These are phyloP conservation scores for Halocynthia roretzi DNA, from an alignment of 23 tunicate genomes.

Conservation along the genomic window DNA sequence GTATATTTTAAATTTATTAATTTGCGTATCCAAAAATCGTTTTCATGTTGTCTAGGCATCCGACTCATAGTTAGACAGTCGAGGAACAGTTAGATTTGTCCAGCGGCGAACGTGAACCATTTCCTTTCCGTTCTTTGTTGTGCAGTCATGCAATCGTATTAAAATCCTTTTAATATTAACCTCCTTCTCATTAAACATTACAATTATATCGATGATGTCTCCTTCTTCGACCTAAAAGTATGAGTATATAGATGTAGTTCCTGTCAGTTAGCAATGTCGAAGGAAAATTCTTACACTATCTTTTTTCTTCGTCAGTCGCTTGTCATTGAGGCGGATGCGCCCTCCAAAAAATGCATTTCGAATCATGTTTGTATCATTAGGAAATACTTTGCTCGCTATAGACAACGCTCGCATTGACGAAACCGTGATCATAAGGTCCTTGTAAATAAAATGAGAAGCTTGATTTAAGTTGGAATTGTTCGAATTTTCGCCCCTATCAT, in stretches of 20 bases:
- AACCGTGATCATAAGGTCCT: not conserved
- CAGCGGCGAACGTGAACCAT: constrained; percentile 4
- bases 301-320: not conserved
- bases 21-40: no score
- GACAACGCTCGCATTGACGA: not conserved
- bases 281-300: not conserved
- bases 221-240: constrained; percentile 5
- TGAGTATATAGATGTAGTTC: not conserved
- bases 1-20: no score
- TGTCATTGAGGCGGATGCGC: not conserved
- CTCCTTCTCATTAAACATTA: not conserved
- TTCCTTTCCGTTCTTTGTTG: constrained; percentile 8
- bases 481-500: no score
- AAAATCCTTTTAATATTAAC: constrained; percentile 5
- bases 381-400: not conserved
- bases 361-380: not conserved
- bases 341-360: not conserved
- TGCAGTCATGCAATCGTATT: not conserved
- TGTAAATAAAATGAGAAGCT: not conserved
- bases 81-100: constrained; percentile 1
- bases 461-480: no score
- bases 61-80: no score
- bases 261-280: not conserved
- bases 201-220: constrained; percentile 14
- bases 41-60: no score